Conservation (phyloP, 2,797 vertebrate genomes). For the Centroberyx gerrardi region DNA sequence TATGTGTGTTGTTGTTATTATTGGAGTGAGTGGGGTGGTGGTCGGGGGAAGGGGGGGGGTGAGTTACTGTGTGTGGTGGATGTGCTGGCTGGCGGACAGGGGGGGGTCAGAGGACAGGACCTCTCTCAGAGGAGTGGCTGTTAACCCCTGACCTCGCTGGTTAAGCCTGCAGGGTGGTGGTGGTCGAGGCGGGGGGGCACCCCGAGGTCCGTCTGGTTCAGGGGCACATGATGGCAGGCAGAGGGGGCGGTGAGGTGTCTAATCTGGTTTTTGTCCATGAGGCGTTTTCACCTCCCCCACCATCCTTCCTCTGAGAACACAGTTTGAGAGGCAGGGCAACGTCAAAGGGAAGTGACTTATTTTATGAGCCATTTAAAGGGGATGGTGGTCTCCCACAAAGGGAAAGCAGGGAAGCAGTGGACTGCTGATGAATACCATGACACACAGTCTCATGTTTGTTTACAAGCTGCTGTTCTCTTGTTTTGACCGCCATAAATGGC, state of each 20-base stretch:
- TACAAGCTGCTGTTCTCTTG: constrained; percentile 74
- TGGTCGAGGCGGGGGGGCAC: constrained; percentile 70
- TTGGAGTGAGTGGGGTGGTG: constrained; percentile 47
- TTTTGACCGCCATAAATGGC: constrained; percentile 72
- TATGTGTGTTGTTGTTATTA: constrained; percentile 61
- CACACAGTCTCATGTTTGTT: constrained; percentile 78
- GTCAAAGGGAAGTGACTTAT: constrained; percentile 86
- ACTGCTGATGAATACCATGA: constrained; percentile 70
- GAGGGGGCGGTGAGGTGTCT: constrained; percentile 78
- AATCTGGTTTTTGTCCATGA: constrained; percentile 86
- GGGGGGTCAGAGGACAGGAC: constrained; percentile 85
- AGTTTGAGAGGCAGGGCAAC: constrained; percentile 77
- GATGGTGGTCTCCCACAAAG: constrained; percentile 74
- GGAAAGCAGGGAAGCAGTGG: constrained; percentile 44
- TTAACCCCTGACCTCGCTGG: constrained; percentile 83
- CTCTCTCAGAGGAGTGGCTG: constrained; percentile 87
- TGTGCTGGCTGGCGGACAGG: constrained; percentile 67
- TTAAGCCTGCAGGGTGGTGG: constrained; percentile 84
- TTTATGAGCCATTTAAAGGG: constrained; percentile 84
- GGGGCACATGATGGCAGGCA: constrained; percentile 83
- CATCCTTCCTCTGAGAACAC: constrained; percentile 76
- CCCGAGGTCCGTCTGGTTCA: constrained; percentile 79
- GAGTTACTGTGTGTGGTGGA: constrained; percentile 72
- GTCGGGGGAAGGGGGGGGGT: constrained; percentile 6
- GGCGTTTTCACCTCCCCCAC: constrained; percentile 78